Percentiles rank a stretch among this genome's conserved stretches.
These are phyloP conservation scores for Platyscapa corneri DNA, from an alignment of 1,140 invertebrate species.

Conservation along the genomic window DNA sequence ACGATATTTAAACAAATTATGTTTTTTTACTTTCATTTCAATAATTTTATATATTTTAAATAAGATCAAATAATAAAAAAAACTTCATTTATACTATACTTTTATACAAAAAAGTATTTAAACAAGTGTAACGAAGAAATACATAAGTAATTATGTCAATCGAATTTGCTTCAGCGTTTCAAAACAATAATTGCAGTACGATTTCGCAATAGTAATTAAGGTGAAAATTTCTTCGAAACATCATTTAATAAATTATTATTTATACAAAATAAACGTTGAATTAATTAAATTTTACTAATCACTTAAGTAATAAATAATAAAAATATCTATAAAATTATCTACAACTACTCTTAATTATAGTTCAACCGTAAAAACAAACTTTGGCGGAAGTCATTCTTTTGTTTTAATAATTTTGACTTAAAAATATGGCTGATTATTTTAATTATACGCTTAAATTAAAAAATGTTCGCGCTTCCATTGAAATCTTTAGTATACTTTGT, in stretches of 20 bases:
- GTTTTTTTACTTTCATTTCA: too few species aligned
- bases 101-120: not conserved
- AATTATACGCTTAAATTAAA: not conserved
- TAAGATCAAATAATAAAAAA: too few species aligned
- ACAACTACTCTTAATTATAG: not conserved
- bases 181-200: not conserved
- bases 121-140: not conserved
- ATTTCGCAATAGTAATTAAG: slow-evolving; percentile 7
- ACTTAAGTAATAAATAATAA: not conserved
- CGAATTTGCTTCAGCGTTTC: not conserved
- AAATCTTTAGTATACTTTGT: not conserved
- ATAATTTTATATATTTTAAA: too few species aligned
- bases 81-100: too few species aligned
- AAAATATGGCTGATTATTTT: too few species aligned
- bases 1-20: too few species aligned
- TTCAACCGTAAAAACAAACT: not conserved
- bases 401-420: slow-evolving; percentile 6
- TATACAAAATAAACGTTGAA: not conserved
- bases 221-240: not conserved
- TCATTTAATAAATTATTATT: not conserved
- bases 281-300: not conserved
- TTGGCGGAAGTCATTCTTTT: not conserved
- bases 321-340: not conserved
- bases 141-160: slow-evolving; percentile 13
- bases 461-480: slow-evolving; percentile 2